Base-by-base conservation (phyloP, 2,888 invertebrate genomes). In the Sipunculus nudus region DNA sequence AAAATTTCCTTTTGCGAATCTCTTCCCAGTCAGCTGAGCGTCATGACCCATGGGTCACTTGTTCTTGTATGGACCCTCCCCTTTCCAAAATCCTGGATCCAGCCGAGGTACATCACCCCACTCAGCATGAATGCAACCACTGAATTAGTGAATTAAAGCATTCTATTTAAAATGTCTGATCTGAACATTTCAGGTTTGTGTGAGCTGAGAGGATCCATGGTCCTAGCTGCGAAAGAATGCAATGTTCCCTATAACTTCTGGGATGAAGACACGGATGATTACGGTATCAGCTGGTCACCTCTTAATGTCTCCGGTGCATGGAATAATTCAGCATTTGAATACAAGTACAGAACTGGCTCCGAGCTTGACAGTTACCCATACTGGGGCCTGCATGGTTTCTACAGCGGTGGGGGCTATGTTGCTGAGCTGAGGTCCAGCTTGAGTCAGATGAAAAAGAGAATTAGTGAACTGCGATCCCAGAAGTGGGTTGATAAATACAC, bases 331-430 rank as follows among this genome's bases (percentile, higher is more conserved):
- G 32, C 21, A 21, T 56, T 61, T 3, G 77, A 77, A 63, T 84
- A 78, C 68, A 69, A 62, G 3, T 85, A 84, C 73, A 64, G 69
- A 29, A 65, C 73, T 4, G 77, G 83, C 0, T 54, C 54, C 8
- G 73, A 77, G 35, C 72, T 86, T 19, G 74, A 84, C 54, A 79
- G 84, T n/a, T 79, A 81, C 35, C 84, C 85, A 0, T 83, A 82
- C 72, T 78, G 77, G 75, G 86, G 85, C 0, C 68, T 71, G 21
- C 73, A 81, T 52, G 79, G 77, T 40, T 58, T 82, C 5, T 87
- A 86, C 70, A 67, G 81, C 26, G 86, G 86, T 0, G 86, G 86
- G 3, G 86, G 86, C 0, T 87, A 86, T 66, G 79, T 86, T 2
- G 78, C 83, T 1, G 75, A 78, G 16, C 70, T 85, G n/a, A 70